phyloP scores from a whole-genome alignment of 2,888 invertebrate species.

The Oligia fasciuncula region DNA sequence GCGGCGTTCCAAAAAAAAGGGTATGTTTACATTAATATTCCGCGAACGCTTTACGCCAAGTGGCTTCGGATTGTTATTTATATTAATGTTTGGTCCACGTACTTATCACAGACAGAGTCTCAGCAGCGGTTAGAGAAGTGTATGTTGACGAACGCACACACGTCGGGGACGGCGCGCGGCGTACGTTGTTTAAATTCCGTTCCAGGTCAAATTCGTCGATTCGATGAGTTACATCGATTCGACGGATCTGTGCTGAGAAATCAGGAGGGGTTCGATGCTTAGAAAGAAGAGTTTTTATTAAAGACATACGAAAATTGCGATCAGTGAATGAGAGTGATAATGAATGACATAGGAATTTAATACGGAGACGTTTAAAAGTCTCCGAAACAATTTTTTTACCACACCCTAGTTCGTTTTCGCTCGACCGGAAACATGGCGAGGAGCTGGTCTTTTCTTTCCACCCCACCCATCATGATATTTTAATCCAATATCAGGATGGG shows the following conservation, averaged over 20 bases:
- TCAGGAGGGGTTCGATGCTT: accelerated
- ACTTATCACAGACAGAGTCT: no score
- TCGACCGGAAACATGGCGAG: background rate
- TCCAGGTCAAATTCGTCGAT: background rate
- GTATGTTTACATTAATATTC: no score
- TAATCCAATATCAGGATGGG: background rate
- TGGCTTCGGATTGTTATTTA: no score
- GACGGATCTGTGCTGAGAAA: background rate
- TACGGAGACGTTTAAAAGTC: background rate
- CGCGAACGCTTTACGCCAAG: no score
- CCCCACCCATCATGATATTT: background rate
- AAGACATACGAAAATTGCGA: background rate
- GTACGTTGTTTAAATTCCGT: no score
- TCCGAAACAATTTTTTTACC: slow-evolving; percentile 1
- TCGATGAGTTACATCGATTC: background rate
- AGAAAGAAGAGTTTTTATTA: background rate
- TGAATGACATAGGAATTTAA: background rate
- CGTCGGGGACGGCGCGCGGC: no score
- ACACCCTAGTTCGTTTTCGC: background rate
- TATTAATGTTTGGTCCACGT: no score
- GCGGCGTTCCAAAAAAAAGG: no score
- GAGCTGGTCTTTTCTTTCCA: no score
- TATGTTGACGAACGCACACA: no score
- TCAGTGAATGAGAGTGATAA: background rate
- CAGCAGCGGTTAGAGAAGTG: no score